Evolutionary conservation across 2,113 vertebrate species (phyloP), one percentile per base, ranked within the genome.

Genomic region (Scopus umbretta): DNA sequence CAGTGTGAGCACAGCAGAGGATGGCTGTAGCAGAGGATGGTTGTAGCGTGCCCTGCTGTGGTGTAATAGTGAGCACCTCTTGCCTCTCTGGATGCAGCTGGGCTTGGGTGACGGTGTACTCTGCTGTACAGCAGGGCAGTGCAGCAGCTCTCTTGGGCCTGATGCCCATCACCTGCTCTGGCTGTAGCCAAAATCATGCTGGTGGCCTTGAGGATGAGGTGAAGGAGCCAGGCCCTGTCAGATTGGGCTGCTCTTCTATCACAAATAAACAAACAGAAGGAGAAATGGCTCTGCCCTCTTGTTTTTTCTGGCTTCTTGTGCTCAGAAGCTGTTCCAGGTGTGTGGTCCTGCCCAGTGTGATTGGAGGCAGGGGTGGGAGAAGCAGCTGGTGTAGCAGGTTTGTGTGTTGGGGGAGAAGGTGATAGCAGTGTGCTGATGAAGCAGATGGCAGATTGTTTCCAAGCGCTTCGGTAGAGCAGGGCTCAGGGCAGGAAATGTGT

Each of bases 221-320:
- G 95, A 91, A 96, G 95, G 87, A 95, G 89, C 67, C 81, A 90
- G 94, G 45, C 89, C 80, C 84, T 47, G 45, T 85, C 73, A 91
- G 22, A 81, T 43, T 68, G 89, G 96, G 94, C 94, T 97, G 94
- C 92, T 97, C 94, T 96, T 96, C 95, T 97, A 96, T 97, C 67
- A 89, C 76, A 95, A 97, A 97, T 97, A 97, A 97, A 97, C 87
- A 89, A 85, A 94, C 95, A 97, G 96, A 97, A 97, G 96, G 95
- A 96, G 94, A 97, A 85, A 65, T 67, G 90, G 13, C 90, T 97
- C 67, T 88, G 94, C 67, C 32, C n/a, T 92, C 70, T 95, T 95
- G 30, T 85, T 95, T 92, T 97, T 92, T 61, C 47, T 85, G 80
- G 10, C 56, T 92, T 65, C 32, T 16, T 87, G 36, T 58, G 45